Conservation (phyloP, 2,888 invertebrate species). For the Tricholauxania praeusta region DNA sequence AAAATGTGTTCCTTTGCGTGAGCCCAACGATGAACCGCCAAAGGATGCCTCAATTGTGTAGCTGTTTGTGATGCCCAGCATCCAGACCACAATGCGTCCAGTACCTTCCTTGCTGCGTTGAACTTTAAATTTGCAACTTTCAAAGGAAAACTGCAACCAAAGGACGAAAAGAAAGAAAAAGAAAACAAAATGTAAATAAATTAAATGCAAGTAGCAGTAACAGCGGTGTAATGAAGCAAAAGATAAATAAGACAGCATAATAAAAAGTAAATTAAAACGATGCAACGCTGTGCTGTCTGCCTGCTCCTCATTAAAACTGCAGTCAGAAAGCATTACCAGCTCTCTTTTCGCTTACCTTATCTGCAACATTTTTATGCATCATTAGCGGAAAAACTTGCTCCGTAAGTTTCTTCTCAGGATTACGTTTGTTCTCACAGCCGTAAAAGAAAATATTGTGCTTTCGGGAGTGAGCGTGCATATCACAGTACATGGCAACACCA, state of each 20-base stretch:
- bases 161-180: constrained; percentile 30
- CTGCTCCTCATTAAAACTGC: constrained; percentile 17
- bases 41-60: constrained; percentile 97
- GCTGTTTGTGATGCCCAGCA: constrained; percentile 93
- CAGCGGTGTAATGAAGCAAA: too few relatives aligned
- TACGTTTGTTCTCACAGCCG: constrained; percentile 90
- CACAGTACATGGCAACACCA: constrained; percentile 91
- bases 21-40: constrained; percentile 88
- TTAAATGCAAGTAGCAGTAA: neutral
- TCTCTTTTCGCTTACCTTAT: constrained; percentile 74
- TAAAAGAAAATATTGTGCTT: constrained; percentile 97
- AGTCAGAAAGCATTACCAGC: neutral
- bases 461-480: constrained; percentile 94
- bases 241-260: neutral
- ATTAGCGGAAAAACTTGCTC: constrained; percentile 96
- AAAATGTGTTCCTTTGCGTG: constrained; percentile 87
- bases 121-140: constrained; percentile 93
- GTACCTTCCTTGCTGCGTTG: constrained; percentile 96
- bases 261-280: neutral
- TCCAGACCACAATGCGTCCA: constrained; percentile 94
- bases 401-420: constrained; percentile 81
- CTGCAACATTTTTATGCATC: constrained; percentile 91
- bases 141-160: constrained; percentile 82
- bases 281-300: constrained; percentile 9
- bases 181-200: constrained; percentile 12